Evolutionary conservation across 2,888 invertebrate species (phyloP).

Genomic region (Falcaria lacertinaria): DNA sequence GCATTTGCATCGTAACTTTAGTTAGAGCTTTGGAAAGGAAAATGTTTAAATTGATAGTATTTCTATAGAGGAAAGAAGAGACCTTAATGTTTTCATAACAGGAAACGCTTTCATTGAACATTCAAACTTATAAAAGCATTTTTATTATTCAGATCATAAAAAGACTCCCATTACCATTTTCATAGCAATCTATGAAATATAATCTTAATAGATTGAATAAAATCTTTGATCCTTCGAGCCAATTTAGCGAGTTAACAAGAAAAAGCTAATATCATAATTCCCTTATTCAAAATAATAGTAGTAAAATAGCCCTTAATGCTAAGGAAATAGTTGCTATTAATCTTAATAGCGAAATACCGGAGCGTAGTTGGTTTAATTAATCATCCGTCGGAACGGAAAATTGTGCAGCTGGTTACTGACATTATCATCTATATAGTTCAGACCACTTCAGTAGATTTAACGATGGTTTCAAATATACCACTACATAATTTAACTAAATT

Average conservation of each 20-base stretch:
- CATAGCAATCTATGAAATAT: neutral
- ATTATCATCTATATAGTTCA: conserved; percentile 55
- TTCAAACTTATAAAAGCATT: too few species aligned
- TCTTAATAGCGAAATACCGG: neutral
- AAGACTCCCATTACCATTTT: neutral
- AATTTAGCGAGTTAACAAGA: conserved; percentile 1
- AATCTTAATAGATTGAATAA: neutral
- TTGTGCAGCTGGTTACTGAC: conserved; percentile 58
- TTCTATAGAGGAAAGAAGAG: too few species aligned
- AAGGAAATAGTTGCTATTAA: neutral
- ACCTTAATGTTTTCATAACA: too few species aligned
- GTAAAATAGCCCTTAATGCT: neutral
- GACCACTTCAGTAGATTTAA: conserved; percentile 38
- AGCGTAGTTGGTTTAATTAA: conserved; percentile 56
- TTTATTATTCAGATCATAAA: too few species aligned
- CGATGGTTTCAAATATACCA: conserved; percentile 5
- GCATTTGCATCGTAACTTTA: neutral
- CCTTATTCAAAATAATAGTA: neutral
- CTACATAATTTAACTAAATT: too few species aligned
- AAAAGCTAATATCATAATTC: conserved; percentile 1
- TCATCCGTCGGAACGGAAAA: conserved; percentile 63
- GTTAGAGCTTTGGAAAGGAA: neutral
- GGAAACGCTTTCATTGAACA: too few species aligned
- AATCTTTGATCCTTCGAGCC: neutral
- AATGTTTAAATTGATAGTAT: too few species aligned